Evolutionary conservation across 2,888 invertebrate genomes (phyloP), one percentile per base, ranked within the genome.

Genomic region (Hypsopygia costalis): DNA sequence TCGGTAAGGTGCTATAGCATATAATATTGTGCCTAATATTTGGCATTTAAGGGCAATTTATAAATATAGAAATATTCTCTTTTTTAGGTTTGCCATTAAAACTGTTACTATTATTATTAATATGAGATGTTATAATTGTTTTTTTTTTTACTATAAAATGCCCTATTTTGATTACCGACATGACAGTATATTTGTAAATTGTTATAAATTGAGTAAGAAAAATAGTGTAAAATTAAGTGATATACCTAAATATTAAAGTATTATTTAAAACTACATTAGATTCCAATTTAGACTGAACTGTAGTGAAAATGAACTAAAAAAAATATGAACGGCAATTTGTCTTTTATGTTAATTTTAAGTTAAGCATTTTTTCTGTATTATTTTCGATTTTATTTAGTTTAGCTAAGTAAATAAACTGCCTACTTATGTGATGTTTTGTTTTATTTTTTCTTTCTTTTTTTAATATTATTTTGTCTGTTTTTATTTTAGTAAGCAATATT

Each of bases 351-450:
- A 16, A 16, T 2, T 16, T 16, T 16, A 4, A 16, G 16, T 16
- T 42, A 42, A 44, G 38, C 25, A 16, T 37, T 43, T 37, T 29
- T 47, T 41, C 9, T 43, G 43, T 44, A 41, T 44, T 42, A 47
- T 44, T 45, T 44, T 46, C 45, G 9, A 40, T 49, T 48, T 51
- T 49, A 45, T 47, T 41, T 41, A 38, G 35, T 49, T 43, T 39
- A 25, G 20, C 44, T 45, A 40, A 40, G 42, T 25, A 46, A 47
- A 48, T 55, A 51, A 55, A 57, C 40, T 51, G 43, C 47, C 43
- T 55, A 51, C 43, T 47, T 33, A 39, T 47, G 49, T 39, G 27
- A 22, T 37, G 31, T 35, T 11, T 48, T 46, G 36, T 44, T 48
- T 46, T 37, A 35, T 45, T 48, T 44, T 43, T 31, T 43, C 43